Evolutionary conservation across 2,888 invertebrate genomes (phyloP).

Genomic region (Lasioglossum malachurum): DNA sequence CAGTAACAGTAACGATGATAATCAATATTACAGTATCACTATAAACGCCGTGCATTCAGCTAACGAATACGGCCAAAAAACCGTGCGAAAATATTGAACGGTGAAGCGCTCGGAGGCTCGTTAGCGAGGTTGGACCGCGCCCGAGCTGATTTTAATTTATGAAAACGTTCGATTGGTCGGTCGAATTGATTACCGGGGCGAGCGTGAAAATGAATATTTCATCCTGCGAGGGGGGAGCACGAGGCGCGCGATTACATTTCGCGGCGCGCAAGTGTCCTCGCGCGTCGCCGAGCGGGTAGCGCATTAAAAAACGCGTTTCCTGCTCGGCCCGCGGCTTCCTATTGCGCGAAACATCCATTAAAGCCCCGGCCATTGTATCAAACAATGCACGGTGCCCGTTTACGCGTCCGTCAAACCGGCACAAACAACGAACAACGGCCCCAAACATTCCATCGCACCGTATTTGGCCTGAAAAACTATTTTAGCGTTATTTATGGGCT

Average conservation of each 20-base stretch:
- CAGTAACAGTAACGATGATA: background rate
- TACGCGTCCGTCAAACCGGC: constrained; percentile 44
- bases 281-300: background rate
- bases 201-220: constrained; percentile 34
- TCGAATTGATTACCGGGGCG: constrained; percentile 7
- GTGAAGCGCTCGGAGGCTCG: background rate
- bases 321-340: constrained; percentile 25
- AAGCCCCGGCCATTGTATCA: constrained; percentile 51
- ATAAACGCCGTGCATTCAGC: background rate
- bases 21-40: background rate
- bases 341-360: constrained; percentile 58
- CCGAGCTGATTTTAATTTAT: constrained; percentile 15
- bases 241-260: constrained; percentile 22
- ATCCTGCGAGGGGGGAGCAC: background rate
- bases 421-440: constrained; percentile 45
- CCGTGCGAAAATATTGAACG: background rate
- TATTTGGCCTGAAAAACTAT: too few relatives aligned
- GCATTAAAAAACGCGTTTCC: constrained; percentile 43
- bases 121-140: background rate
- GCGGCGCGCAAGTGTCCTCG: constrained; percentile 31
- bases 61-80: background rate
- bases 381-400: constrained; percentile 46
- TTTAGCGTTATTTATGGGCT: too few relatives aligned
- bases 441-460: constrained; percentile 33
- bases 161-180: background rate